A percentile compares a stretch with the other conserved stretches of the same genome.
phyloP scores from a whole-genome alignment of 2,888 invertebrate genomes.

The Hirudinaria manillensis region DNA sequence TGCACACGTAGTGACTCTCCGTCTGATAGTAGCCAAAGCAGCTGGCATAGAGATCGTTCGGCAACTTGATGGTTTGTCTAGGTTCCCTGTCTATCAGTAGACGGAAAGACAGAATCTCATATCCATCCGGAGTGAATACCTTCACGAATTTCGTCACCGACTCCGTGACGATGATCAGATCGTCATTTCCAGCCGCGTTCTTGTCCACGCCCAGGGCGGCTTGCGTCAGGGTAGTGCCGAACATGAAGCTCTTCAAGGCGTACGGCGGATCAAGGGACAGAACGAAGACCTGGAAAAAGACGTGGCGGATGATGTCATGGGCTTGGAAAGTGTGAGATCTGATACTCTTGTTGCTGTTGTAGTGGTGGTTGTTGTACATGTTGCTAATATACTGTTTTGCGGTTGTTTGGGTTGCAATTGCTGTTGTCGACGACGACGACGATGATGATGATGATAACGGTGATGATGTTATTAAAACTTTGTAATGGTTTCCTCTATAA shows the following conservation, averaged over 20 bases:
- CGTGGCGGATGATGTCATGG: neutral
- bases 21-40: constrained; percentile 4
- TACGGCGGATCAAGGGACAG: neutral
- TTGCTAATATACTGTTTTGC: too few relatives aligned
- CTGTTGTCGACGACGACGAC: too few relatives aligned
- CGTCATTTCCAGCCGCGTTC: constrained; percentile 1
- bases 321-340: neutral
- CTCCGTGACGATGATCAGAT: constrained; percentile 19
- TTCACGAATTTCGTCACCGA: neutral
- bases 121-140: neutral
- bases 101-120: neutral
- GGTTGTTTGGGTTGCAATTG: too few relatives aligned
- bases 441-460: too few relatives aligned
- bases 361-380: too few relatives aligned
- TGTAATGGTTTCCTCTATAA: too few relatives aligned
- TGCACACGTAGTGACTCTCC: constrained; percentile 19
- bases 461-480: too few relatives aligned
- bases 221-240: neutral
- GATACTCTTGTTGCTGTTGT: too few relatives aligned
- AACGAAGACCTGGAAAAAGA: neutral
- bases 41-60: neutral
- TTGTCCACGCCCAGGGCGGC: constrained; percentile 3
- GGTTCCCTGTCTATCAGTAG: constrained; percentile 4
- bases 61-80: constrained; percentile 13
- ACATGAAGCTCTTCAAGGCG: constrained; percentile 1